Base-by-base conservation (phyloP, 2,797 vertebrate genomes). In the Sebastes hubbsi region DNA sequence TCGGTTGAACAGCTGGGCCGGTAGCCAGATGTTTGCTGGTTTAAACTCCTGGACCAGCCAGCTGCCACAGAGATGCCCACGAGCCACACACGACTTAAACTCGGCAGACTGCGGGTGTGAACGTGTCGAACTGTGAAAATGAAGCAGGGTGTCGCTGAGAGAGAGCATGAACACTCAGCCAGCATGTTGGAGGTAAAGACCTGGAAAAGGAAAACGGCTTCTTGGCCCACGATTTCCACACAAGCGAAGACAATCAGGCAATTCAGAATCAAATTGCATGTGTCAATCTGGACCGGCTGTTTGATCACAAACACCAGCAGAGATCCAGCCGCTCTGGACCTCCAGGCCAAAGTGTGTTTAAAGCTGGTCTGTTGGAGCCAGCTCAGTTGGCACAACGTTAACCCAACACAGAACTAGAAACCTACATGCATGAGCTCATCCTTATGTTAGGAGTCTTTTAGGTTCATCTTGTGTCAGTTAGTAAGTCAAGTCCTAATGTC, bases 71-170 rank as follows among this genome's bases (percentile, higher is more conserved):
- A 32, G 49, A 75, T 73, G 67, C 68, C 64, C 64, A 4, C 1
- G 20, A 68, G 24, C 54, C 67, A 5, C 52, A 46, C 42, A 3
- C 52, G 42, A 46, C 42, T 46, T 46, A 46, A n/a, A 52, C 49
- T 54, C 3, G 16, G 68, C 30, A 30, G 30, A 36, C 62, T 12
- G 66, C 10, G 32, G 27, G 67, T 79, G 67, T 9, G 60, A 75
- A 68, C 10, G 65, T 73, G 82, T 74, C 4, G 58, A 88, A 22
- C 81, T 81, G 83, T 12, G 56, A 80, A 78, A 84, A 64, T 75
- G 52, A 84, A 75, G 63, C 59, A 1, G 66, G 77, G 88, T 81
- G 81, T 82, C 52, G 52, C 75, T 88, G 85, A 86, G 76, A 71
- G 18, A 63, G 20, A n/a, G 58, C 85, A 78, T 34, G 76, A 32